These are phyloP conservation scores for Agapornis canus DNA, from an alignment of 2,797 vertebrate genomes.

Conservation along the genomic window DNA sequence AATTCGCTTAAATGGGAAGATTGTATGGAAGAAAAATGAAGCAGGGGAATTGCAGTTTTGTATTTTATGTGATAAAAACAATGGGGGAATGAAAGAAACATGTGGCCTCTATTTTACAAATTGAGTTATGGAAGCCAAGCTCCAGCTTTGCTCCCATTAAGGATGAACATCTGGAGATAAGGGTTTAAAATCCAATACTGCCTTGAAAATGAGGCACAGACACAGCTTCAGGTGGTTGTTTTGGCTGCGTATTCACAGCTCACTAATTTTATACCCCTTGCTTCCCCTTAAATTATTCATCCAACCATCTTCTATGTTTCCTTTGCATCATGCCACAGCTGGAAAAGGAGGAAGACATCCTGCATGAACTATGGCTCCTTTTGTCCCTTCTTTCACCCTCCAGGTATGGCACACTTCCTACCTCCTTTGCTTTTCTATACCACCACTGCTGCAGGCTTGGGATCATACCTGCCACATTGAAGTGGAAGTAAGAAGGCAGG, in stretches of 20 bases:
- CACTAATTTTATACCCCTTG: conserved; percentile 18
- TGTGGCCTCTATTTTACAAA: not conserved
- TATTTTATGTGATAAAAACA: conserved; percentile 3
- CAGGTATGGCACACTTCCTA: not conserved
- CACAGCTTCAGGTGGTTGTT: not conserved
- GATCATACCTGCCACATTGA: not conserved
- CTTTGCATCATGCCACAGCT: not conserved
- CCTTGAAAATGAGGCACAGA: not conserved
- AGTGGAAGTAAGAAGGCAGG: not conserved
- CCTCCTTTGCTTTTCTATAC: not conserved
- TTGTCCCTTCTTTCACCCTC: not conserved
- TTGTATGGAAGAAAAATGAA: not conserved
- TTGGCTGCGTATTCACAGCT: conserved; percentile 28
- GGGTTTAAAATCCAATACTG: conserved; percentile 45
- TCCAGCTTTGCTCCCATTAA: conserved; percentile 18
- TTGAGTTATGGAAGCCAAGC: not conserved
- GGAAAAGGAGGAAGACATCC: not conserved
- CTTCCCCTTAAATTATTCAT: conserved; percentile 71
- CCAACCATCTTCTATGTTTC: conserved; percentile 55
- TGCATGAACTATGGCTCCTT: not conserved
- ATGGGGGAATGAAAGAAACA: not conserved
- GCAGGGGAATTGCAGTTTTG: not conserved
- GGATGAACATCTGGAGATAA: conserved; percentile 61
- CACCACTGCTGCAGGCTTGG: not conserved
- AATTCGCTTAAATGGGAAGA: not conserved